phyloP scores from a whole-genome alignment of 1,140 invertebrate genomes.

The Chironomus striatipennis region DNA sequence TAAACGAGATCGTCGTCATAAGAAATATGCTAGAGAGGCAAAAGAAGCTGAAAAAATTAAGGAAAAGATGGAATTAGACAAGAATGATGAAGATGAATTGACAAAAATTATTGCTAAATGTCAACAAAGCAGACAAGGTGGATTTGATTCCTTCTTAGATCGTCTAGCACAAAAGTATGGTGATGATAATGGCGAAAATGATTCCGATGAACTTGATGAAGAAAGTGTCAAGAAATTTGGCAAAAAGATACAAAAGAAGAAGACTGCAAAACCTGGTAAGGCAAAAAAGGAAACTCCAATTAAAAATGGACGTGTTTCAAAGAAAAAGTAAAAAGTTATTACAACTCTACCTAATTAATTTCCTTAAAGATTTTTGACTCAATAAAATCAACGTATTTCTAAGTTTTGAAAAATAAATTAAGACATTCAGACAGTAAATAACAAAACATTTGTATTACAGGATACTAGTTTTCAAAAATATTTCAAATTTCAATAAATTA shows the following conservation, averaged over 20 bases:
- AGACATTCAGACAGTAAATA: too few species aligned
- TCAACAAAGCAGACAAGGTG: constrained; percentile 30
- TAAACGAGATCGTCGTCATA: constrained; percentile 55
- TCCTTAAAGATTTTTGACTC: too few species aligned
- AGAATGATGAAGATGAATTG: constrained; percentile 29
- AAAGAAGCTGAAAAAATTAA: constrained; percentile 47
- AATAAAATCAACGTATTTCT: too few species aligned
- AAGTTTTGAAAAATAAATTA: too few species aligned
- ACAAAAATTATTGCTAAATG: constrained; percentile 34
- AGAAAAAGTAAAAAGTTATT: background rate
- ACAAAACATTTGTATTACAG: too few species aligned
- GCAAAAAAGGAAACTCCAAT: constrained; percentile 16
- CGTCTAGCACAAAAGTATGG: constrained; percentile 35
- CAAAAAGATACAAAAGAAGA: too few species aligned
- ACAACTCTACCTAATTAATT: too few species aligned
- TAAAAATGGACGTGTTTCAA: background rate
- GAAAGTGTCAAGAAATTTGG: background rate
- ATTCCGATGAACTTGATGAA: constrained; percentile 30
- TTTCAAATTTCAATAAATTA: background rate
- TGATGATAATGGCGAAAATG: constrained; percentile 33
- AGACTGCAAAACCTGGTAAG: background rate
- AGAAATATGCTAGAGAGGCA: constrained; percentile 49
- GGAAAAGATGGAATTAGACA: constrained; percentile 34
- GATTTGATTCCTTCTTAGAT: constrained; percentile 35
- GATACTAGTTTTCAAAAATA: too few species aligned